Evolutionary conservation across 2,113 vertebrate species (phyloP), one percentile per base, ranked within the genome.

Genomic region (Sardina pilchardus): DNA sequence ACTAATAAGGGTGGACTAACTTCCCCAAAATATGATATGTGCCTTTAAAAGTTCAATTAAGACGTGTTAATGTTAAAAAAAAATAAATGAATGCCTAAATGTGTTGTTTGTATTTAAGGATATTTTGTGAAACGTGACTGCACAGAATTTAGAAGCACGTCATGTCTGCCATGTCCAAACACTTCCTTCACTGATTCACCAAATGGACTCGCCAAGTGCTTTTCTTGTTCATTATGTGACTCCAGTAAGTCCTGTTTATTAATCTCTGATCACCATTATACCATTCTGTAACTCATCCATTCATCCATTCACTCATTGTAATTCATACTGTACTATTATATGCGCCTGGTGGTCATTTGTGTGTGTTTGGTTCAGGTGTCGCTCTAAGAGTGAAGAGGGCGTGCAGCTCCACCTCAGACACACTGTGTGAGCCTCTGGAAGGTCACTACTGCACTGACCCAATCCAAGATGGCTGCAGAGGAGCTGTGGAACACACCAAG

Each of bases 381-480:
- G 88, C 87, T 14, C 82, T 91, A 78, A 88, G 26, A 71, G 45
- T 84, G 42, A 81, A 81, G 21, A 84, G 16, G 45, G 12, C 12
- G 34, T 91, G 88, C 26, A 88, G 30, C 39, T 39, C 17, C 10
- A 36, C 42, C n/a, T 89, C 88, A 83, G 81, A 91, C 78, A 80
- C 88, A 83, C 82, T 89, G 10, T 90, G 89, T 88, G 85, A 36
- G 43, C 86, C 86, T 19, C 34, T 81, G 10, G 87, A 88, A 26
- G 81, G 85, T n/a, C 86, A 85, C 42, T 90, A 87, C 48, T 91
- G 90, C 34, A 82, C 4, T 45, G 36, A 80, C 4, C 0, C 3
- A 83, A 24, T 26, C 8, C 50, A 85, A 6, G 17, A 30, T 24
- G 90, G 88, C 7, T 90, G 89, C 36, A 84, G 1, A 30, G 34